Percentiles rank a stretch among this genome's conserved stretches.
These are phyloP conservation scores for Zaprionus bogoriensis DNA, from an alignment of 2,888 invertebrate species.

Conservation along the genomic window DNA sequence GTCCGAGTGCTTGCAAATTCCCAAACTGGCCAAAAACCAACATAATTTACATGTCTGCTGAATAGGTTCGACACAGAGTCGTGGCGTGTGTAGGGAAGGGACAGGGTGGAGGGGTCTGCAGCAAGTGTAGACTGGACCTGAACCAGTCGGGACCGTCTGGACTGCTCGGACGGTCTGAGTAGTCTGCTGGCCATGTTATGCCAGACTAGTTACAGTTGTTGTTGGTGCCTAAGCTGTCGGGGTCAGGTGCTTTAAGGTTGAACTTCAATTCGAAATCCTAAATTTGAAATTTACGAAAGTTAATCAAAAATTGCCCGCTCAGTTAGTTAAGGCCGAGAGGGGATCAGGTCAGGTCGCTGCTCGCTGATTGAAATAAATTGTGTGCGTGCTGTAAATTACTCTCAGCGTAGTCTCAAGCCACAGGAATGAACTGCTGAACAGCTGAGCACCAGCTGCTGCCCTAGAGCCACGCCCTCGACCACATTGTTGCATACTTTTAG, in stretches of 20 bases:
- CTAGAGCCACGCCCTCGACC: slow-evolving; percentile 20
- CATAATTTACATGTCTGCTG: slow-evolving; percentile 80
- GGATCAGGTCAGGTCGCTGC: slow-evolving; percentile 2
- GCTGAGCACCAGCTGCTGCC: slow-evolving; percentile 15
- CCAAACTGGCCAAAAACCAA: slow-evolving; percentile 64
- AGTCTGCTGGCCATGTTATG: slow-evolving; percentile 55
- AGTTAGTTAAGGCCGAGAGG: neutral
- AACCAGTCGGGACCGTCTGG: slow-evolving; percentile 44
- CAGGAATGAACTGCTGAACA: slow-evolving; percentile 14
- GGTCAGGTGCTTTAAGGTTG: slow-evolving; percentile 39
- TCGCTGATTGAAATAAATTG: slow-evolving; percentile 41
- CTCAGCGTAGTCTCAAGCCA: slow-evolving; percentile 17
- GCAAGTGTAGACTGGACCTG: slow-evolving; percentile 18
- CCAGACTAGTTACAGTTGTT: slow-evolving; percentile 51
- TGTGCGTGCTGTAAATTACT: slow-evolving; percentile 30
- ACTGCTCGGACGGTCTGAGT: slow-evolving; percentile 30
- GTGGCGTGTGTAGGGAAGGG: neutral
- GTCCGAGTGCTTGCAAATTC: slow-evolving; percentile 46
- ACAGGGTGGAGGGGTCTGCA: neutral
- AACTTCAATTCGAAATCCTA: slow-evolving; percentile 8
- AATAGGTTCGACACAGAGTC: slow-evolving; percentile 57
- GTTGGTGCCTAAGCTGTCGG: slow-evolving; percentile 11
- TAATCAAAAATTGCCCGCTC: slow-evolving; percentile 25
- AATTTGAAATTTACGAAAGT: slow-evolving; percentile 33
- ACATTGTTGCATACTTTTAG: slow-evolving; percentile 55